phyloP scores from a whole-genome alignment of 2,113 vertebrate genomes.

The Microtus montanus region DNA sequence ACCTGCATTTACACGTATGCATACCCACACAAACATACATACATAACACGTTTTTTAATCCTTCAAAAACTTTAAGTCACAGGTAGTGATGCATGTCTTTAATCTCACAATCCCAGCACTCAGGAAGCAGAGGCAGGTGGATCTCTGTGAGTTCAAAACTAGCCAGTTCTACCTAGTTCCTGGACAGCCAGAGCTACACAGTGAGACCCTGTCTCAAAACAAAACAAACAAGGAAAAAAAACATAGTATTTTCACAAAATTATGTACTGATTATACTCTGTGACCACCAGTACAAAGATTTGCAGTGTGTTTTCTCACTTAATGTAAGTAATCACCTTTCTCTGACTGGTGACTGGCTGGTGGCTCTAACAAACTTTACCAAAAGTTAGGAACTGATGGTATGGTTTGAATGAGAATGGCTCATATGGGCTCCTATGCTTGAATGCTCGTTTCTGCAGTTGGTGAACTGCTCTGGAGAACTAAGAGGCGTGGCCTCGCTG shows the following conservation, averaged over 20 bases:
- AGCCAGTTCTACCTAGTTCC: not conserved
- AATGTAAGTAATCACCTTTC: not conserved
- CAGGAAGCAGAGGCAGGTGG: too few species aligned
- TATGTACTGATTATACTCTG: not conserved
- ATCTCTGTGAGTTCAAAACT: too few species aligned
- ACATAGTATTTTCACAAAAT: not conserved
- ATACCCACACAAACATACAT: too few species aligned
- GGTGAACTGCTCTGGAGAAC: not conserved
- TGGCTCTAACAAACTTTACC: not conserved
- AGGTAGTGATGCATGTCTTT: too few species aligned
- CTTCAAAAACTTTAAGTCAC: too few species aligned
- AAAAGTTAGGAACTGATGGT: not conserved
- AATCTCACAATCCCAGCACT: too few species aligned
- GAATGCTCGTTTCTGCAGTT: not conserved
- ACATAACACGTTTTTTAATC: too few species aligned
- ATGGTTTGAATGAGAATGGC: not conserved
- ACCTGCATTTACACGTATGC: too few species aligned
- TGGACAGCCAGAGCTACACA: not conserved
- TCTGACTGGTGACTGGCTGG: slow-evolving; percentile 1
- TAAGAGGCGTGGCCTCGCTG: not conserved
- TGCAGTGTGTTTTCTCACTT: slow-evolving; percentile 1
- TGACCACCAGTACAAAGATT: not conserved
- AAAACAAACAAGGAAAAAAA: not conserved
- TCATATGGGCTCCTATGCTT: not conserved
- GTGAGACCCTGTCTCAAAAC: not conserved